These are phyloP conservation scores for Catagonus wagneri DNA, from an alignment of 2,113 vertebrate species.

Conservation along the genomic window DNA sequence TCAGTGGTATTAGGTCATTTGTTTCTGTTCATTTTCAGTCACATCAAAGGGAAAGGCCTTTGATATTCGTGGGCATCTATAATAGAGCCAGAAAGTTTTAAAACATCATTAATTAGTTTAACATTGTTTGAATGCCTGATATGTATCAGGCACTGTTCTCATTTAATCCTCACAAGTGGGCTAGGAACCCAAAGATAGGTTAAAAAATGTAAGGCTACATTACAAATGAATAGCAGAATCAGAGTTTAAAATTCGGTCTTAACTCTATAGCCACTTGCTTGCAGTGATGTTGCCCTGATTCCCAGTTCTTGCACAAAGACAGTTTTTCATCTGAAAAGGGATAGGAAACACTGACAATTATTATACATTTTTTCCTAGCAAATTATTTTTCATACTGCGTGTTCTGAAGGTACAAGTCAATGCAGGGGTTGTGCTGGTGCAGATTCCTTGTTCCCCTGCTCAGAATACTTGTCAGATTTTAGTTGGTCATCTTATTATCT, in stretches of 20 bases:
- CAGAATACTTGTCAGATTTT: neutral
- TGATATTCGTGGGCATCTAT: neutral
- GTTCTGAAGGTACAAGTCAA: conserved; percentile 15
- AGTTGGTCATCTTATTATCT: neutral
- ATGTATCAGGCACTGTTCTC: neutral
- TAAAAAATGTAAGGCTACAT: neutral
- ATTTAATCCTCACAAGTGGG: neutral
- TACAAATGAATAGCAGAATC: neutral
- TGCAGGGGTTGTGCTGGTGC: neutral
- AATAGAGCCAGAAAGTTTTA: neutral
- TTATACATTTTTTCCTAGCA: neutral
- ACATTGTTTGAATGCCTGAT: neutral
- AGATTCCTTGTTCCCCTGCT: conserved; percentile 18
- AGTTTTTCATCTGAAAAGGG: neutral
- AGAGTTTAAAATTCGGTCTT: conserved; percentile 24
- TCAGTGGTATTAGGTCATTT: neutral
- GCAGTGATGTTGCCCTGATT: neutral
- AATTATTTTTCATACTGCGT: conserved; percentile 58
- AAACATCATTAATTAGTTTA: neutral
- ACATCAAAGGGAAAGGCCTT: neutral
- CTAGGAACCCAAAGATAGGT: neutral
- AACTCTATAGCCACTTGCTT: neutral
- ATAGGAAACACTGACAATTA: neutral
- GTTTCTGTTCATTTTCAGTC: neutral
- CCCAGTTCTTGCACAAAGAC: neutral